These are phyloP conservation scores for Hydractinia echinata DNA, from an alignment of 30 jellyfish, hydroid and myxozoan species.

Conservation along the genomic window DNA sequence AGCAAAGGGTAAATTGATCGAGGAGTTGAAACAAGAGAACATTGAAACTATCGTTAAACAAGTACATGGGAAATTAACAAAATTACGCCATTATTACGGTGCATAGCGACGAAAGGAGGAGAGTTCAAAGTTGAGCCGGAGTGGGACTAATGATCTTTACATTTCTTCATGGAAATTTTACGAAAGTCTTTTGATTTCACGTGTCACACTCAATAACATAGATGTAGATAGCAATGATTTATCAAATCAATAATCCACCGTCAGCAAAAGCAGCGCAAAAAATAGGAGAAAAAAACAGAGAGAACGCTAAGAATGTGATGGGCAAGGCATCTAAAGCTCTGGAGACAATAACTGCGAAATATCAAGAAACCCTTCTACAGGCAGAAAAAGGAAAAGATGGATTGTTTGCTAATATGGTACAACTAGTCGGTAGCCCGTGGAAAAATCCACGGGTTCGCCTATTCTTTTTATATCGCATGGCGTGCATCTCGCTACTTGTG, in stretches of 20 bases:
- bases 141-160: conserved; percentile 7
- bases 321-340: conserved; percentile 23
- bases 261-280: conserved; percentile 41
- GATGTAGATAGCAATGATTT: neutral
- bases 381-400: conserved; percentile 17
- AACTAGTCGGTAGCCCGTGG: no score
- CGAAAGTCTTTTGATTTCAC: neutral
- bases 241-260: conserved; percentile 25
- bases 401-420: conserved; percentile 35
- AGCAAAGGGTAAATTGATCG: no score
- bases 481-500: no score
- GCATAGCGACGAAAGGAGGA: conserved; percentile 34
- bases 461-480: no score
- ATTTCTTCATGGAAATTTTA: conserved; percentile 35
- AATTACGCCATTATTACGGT: conserved; percentile 40
- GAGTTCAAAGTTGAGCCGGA: conserved; percentile 22
- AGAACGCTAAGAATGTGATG: conserved; percentile 20
- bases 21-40: no score
- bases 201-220: conserved; percentile 15
- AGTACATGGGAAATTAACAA: no score
- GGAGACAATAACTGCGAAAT: neutral
- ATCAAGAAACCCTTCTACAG: neutral
- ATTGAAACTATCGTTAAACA: no score
- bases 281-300: neutral
- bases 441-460: no score